Evolutionary conservation across 2,797 vertebrate species (phyloP), one percentile per base, ranked within the genome.

Genomic region (Huso huso): DNA sequence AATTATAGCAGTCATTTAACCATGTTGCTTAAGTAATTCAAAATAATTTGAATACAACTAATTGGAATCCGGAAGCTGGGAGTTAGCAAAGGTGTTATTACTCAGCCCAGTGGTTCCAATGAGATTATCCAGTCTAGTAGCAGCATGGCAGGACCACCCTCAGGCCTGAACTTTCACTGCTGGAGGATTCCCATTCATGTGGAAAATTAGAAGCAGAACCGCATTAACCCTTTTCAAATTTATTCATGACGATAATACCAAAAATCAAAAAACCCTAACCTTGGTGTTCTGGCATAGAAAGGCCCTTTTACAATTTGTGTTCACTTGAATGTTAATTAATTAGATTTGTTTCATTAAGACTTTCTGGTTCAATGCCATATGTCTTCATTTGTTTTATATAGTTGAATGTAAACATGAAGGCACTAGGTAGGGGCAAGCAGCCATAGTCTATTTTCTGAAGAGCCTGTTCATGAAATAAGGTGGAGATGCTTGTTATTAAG

Each of bases 91-190:
- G 84, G 87, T 90, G 89, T 91, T 89, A 94, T 95, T 95, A 94
- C 88, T 79, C 91, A 92, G 92, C 83, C 86, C 92, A 93, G 76
- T 92, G 90, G 84, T 87, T 92, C 86, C 92, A 91, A 91, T 84
- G 90, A 89, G 85, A 89, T 91, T 92, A 89, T 89, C 83, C 77
- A 86, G 78, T 75, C 81, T 84, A 81, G 84, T 82, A 37, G 83
- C 82, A 77, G 79, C 73, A 71, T 78, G 79, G 66, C 18, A 78
- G 64, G 75, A 78, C 81, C 76, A 82, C 79, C 84, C 82, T 83
- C 79, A 82, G 81, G 82, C 79, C 81, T 76, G 76, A 84, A 84
- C 82, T 81, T 87, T 76, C 74, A 74, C 80, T 84, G 82, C 79
- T 75, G 73, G 74, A 78, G 81, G 84, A 86, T 83, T 84, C 83